A percentile compares a stretch with the other conserved stretches of the same genome.
phyloP scores from a whole-genome alignment of 2,888 invertebrate genomes.

The Enchytraeus crypticus region DNA sequence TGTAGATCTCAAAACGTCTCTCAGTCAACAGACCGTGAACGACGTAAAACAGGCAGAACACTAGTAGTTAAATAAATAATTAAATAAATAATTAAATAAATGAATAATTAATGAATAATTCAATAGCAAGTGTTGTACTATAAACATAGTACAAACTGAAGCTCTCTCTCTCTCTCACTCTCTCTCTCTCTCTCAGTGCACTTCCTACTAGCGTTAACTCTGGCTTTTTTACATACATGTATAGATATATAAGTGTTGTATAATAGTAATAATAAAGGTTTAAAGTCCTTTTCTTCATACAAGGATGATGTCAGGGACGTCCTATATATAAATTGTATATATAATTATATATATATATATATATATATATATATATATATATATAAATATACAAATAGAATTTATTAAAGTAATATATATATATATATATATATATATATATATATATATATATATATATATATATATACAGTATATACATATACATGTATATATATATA shows the following conservation, averaged over 20 bases:
- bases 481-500: not conserved
- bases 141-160: no score
- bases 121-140: not conserved
- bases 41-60: conserved; percentile 37
- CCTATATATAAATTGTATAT: no score
- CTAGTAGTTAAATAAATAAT: conserved; percentile 24
- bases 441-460: not conserved
- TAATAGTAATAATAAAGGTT: no score
- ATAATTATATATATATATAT: not conserved
- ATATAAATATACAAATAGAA: not conserved
- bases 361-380: not conserved
- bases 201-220: no score
- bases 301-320: no score
- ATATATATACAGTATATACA: not conserved
- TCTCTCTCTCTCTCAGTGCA: no score
- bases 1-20: conserved; percentile 34
- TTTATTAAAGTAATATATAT: not conserved
- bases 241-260: not conserved
- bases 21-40: conserved; percentile 36
- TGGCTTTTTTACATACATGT: no score
- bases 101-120: not conserved
- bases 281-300: no score
- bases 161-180: no score
- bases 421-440: conserved; percentile 2
- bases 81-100: not conserved